Conservation (phyloP, 2,113 vertebrate genomes). For the Siphamia tubifer region DNA sequence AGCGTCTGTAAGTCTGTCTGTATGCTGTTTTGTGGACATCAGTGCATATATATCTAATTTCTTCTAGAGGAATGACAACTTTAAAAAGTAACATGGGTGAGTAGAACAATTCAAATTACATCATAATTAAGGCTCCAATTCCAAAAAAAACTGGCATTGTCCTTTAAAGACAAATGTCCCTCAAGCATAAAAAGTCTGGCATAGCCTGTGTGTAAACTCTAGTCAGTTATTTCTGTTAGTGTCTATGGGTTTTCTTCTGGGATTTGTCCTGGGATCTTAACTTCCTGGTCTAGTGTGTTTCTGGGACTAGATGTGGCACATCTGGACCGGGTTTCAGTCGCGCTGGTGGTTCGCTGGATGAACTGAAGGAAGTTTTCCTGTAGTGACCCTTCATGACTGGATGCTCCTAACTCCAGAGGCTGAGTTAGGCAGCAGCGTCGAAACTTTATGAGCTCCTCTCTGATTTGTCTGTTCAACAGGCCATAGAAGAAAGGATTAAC, state of each 20-base stretch:
- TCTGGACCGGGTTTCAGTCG: constrained; percentile 75
- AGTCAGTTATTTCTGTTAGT: constrained; percentile 35
- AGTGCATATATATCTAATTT: too few relatives aligned
- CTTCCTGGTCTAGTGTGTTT: constrained; percentile 73
- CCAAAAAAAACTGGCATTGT: too few relatives aligned
- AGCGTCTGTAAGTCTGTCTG: too few relatives aligned
- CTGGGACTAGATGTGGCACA: constrained; percentile 73
- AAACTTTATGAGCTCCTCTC: constrained; percentile 86
- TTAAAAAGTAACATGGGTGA: too few relatives aligned
- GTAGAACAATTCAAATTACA: too few relatives aligned
- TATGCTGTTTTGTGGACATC: too few relatives aligned
- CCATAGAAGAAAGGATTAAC: constrained; percentile 94
- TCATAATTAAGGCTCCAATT: too few relatives aligned
- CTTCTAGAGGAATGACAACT: too few relatives aligned
- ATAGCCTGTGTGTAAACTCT: neutral
- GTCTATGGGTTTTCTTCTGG: constrained; percentile 76
- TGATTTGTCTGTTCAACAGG: constrained; percentile 89
- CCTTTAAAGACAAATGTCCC: neutral
- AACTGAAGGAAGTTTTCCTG: constrained; percentile 89
- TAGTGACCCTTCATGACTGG: constrained; percentile 83
- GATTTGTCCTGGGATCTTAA: constrained; percentile 80
- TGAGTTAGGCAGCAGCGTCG: constrained; percentile 77
- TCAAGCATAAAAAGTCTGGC: neutral
- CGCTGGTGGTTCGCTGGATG: constrained; percentile 82
- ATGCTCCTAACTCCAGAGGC: constrained; percentile 74